Evolutionary conservation across 2,797 vertebrate genomes (phyloP).

Genomic region (Etheostoma perlongum): DNA sequence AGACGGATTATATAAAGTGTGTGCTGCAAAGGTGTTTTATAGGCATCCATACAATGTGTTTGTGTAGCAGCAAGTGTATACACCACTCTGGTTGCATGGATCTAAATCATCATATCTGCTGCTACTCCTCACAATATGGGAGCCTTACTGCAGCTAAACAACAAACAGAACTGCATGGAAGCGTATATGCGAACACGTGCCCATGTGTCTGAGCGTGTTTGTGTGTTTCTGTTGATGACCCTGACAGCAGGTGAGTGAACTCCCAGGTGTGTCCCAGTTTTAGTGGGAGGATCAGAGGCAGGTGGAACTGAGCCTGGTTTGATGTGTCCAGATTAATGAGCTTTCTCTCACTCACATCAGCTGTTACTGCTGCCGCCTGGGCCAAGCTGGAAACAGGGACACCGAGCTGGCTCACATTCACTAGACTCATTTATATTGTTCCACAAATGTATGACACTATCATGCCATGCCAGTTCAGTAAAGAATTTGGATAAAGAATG

Average conservation of each 20-base stretch:
- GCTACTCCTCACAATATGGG: neutral
- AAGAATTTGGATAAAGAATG: slow-evolving; percentile 54
- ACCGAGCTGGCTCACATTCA: slow-evolving; percentile 71
- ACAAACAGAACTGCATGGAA: neutral
- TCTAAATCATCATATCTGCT: slow-evolving; percentile 15
- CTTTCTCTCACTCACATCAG: slow-evolving; percentile 75
- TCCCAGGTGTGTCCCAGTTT: slow-evolving; percentile 85
- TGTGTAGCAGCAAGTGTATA: slow-evolving; percentile 15
- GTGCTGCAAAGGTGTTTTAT: slow-evolving; percentile 22
- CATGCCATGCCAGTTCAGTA: slow-evolving; percentile 56
- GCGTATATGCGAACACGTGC: slow-evolving; percentile 9
- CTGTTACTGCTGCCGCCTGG: slow-evolving; percentile 60
- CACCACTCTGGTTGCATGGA: slow-evolving; percentile 8
- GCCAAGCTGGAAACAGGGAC: slow-evolving; percentile 75
- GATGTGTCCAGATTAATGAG: slow-evolving; percentile 83
- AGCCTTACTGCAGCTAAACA: slow-evolving; percentile 5
- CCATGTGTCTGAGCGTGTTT: slow-evolving; percentile 47
- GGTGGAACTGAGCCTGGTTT: slow-evolving; percentile 75
- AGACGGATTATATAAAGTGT: slow-evolving; percentile 15
- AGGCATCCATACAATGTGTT: slow-evolving; percentile 15
- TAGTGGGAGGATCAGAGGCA: slow-evolving; percentile 78
- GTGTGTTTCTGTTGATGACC: slow-evolving; percentile 66
- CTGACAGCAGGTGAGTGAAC: slow-evolving; percentile 80
- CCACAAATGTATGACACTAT: slow-evolving; percentile 54
- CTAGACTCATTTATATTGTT: slow-evolving; percentile 65